A percentile compares a stretch with the other conserved stretches of the same genome.
Conservation (phyloP, 2,113 vertebrate species). For the Andinoacara biseriatus region DNA sequence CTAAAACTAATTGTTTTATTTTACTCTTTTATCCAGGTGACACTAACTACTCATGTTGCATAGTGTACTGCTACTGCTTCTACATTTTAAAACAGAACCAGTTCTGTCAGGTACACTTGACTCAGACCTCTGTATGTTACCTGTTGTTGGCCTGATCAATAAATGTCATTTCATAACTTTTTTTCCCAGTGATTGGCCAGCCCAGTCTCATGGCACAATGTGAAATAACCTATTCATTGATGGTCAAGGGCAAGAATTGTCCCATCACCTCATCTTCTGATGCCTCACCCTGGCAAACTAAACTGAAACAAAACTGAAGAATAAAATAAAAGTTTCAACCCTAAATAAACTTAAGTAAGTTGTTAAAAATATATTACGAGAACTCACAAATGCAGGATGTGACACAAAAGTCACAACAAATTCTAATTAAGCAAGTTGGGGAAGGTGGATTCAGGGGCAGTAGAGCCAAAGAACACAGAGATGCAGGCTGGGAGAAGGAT, state of each 20-base stretch:
- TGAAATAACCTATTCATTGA: no score
- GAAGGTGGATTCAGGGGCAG: no score
- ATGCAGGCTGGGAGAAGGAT: background rate
- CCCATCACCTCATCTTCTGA: no score
- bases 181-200: no score
- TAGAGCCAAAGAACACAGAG: background rate
- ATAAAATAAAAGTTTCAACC: background rate
- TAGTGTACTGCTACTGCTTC: background rate
- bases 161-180: no score
- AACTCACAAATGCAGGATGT: background rate
- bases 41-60: background rate
- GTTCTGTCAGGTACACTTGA: background rate
- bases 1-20: no score
- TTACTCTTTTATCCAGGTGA: background rate
- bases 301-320: no score
- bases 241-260: no score
- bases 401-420: background rate
- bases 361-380: background rate
- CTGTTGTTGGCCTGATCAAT: no score
- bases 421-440: background rate
- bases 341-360: background rate
- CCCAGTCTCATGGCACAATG: no score
- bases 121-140: no score
- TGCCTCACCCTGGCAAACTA: no score
- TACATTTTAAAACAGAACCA: rapidly evolving